Evolutionary conservation across 2,113 vertebrate species (phyloP).

Genomic region (Aphyosemion australe): DNA sequence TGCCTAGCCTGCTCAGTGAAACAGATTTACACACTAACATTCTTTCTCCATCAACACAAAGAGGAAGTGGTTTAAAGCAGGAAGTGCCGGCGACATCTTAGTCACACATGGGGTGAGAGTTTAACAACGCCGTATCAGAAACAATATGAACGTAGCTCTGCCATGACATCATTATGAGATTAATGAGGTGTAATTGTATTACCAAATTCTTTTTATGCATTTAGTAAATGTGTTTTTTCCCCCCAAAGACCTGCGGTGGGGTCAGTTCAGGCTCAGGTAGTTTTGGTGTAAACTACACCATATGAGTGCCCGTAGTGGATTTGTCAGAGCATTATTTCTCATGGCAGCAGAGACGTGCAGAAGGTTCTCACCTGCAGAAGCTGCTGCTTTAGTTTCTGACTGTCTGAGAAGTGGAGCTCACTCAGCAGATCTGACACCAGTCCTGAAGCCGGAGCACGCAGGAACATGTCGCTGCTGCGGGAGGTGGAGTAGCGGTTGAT

Average conservation of each 20-base stretch:
- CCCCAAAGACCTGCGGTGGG: too few relatives aligned
- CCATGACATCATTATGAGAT: too few relatives aligned
- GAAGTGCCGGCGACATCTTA: conserved; percentile 47
- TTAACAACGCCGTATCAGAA: too few relatives aligned
- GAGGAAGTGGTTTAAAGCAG: conserved; percentile 71
- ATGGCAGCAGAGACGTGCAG: too few relatives aligned
- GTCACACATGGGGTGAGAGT: background rate
- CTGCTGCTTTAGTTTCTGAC: conserved; percentile 84
- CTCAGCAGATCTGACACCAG: conserved; percentile 85
- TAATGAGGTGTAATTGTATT: too few relatives aligned
- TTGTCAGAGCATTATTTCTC: too few relatives aligned
- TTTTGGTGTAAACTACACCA: too few relatives aligned
- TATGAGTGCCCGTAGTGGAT: too few relatives aligned
- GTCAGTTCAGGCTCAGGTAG: too few relatives aligned
- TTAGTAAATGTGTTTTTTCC: too few relatives aligned
- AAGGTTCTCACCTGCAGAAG: conserved; percentile 82
- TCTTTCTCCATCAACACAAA: conserved; percentile 2
- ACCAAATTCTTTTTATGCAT: too few relatives aligned
- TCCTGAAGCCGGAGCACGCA: conserved; percentile 81
- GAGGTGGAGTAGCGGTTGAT: conserved; percentile 75
- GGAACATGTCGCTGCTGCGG: conserved; percentile 72
- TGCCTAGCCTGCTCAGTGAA: conserved; percentile 7
- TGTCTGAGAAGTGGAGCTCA: conserved; percentile 85
- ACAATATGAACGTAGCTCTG: too few relatives aligned
- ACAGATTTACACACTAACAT: background rate